Evolutionary conservation across 2,888 invertebrate species (phyloP).

Genomic region (Hoplodrina blanda): DNA sequence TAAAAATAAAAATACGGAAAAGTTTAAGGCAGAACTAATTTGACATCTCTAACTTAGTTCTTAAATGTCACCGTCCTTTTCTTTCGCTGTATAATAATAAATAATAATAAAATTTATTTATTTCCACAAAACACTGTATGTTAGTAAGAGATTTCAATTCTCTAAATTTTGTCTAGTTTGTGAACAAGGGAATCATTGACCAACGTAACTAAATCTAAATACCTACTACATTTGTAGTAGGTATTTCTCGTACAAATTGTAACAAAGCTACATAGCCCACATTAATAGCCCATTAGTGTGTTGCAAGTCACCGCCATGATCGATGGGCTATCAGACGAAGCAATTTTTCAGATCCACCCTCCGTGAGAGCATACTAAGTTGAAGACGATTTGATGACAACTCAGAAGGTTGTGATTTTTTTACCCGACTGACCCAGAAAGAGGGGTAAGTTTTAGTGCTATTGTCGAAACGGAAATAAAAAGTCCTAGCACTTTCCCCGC

Average conservation of each 20-base stretch:
- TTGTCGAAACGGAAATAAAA: not conserved
- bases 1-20: too few species aligned
- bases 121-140: too few species aligned
- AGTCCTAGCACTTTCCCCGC: too few species aligned
- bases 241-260: constrained; percentile 53
- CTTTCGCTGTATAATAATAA: too few species aligned
- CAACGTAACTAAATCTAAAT: constrained; percentile 8
- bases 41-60: too few species aligned
- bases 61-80: too few species aligned
- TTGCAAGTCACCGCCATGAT: constrained; percentile 60
- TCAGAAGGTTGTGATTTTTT: constrained; percentile 9
- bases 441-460: not conserved
- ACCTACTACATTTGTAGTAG: too few species aligned
- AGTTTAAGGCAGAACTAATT: too few species aligned
- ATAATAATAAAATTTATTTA: too few species aligned
- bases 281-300: constrained; percentile 59
- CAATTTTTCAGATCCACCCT: constrained; percentile 58
- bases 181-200: too few species aligned
- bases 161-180: too few species aligned
- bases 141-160: too few species aligned
- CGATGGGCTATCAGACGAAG: constrained; percentile 45
- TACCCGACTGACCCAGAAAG: constrained; percentile 4
- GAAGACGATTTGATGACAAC: constrained; percentile 54
- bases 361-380: constrained; percentile 27
- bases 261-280: constrained; percentile 43